phyloP scores from a whole-genome alignment of 1,140 invertebrate species.

The Dendroctonus ponderosae region DNA sequence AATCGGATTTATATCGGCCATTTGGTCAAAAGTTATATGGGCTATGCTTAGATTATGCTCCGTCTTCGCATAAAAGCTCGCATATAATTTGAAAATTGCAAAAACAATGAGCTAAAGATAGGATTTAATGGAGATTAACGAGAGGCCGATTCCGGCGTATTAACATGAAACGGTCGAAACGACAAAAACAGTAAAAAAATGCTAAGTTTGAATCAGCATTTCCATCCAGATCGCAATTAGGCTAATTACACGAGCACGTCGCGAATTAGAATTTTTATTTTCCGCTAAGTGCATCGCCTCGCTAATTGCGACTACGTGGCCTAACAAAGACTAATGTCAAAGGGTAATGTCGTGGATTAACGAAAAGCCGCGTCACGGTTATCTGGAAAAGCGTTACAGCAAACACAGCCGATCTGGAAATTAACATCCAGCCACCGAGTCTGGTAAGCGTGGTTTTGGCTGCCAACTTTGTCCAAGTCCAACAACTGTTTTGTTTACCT shows the following conservation, averaged over 20 bases:
- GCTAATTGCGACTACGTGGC: constrained; percentile 19
- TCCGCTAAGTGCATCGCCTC: constrained; percentile 10
- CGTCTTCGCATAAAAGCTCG: background rate
- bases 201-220: constrained; percentile 1
- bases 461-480: constrained; percentile 18
- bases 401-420: constrained; percentile 24
- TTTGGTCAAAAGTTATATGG: no score
- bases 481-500: constrained; percentile 8
- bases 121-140: background rate
- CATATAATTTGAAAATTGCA: constrained; percentile 2
- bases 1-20: no score
- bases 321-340: constrained; percentile 29
- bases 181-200: constrained; percentile 2
- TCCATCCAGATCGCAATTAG: constrained; percentile 14
- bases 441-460: constrained; percentile 25
- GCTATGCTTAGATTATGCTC: background rate
- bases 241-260: constrained; percentile 17
- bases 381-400: constrained; percentile 18
- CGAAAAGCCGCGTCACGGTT: constrained; percentile 21
- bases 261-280: constrained; percentile 12
- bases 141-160: constrained; percentile 1
- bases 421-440: constrained; percentile 27
- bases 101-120: constrained; percentile 13
- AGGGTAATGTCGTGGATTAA: constrained; percentile 30
- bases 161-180: background rate